A percentile compares a stretch with the other conserved stretches of the same genome.
Conservation (phyloP, 2,113 vertebrate genomes). For the Mus musculus region GRCm39 chr13:10765501-10766000, state of each 20-base stretch:
- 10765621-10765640: not conserved
- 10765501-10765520: no score
- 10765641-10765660: not conserved
- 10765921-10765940: not conserved
- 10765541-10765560: not conserved
- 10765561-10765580: no score
- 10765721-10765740: conserved; percentile 28
- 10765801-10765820: not conserved
- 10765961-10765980: conserved; percentile 4
- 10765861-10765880: not conserved
- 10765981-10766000: not conserved
- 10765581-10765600: not conserved
- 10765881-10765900: not conserved
- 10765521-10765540: not conserved
- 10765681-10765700: not conserved
- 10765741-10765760: not conserved
- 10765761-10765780: not conserved
- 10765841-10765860: conserved; percentile 32
- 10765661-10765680: no score
- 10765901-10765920: not conserved
- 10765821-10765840: not conserved
- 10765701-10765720: not conserved
- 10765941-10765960: not conserved
- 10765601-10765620: not conserved
- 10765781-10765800: conserved; percentile 32